phyloP scores from a whole-genome alignment of 2,888 invertebrate genomes.

The Cinara cedri region DNA sequence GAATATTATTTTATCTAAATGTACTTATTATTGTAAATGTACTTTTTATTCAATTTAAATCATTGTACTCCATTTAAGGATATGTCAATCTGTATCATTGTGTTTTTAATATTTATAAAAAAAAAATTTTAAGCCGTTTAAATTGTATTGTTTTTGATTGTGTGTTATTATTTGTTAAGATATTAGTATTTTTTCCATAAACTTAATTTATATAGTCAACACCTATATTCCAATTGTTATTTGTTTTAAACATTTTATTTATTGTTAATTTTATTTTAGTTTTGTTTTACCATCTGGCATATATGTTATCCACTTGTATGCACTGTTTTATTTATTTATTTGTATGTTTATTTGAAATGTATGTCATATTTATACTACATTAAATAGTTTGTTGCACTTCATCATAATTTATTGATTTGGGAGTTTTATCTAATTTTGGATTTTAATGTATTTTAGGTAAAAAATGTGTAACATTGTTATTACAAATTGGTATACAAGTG shows the following conservation, averaged over 20 bases:
- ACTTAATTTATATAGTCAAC: background rate
- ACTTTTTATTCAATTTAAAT: background rate
- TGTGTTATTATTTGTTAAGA: slow-evolving; percentile 28
- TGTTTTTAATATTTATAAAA: slow-evolving; percentile 16
- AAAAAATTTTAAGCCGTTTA: slow-evolving; percentile 2
- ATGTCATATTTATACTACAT: slow-evolving; percentile 17
- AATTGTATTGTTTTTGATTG: slow-evolving; percentile 26
- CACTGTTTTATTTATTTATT: slow-evolving; percentile 18
- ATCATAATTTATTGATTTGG: slow-evolving; percentile 1
- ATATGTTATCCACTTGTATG: slow-evolving; percentile 34
- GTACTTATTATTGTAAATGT: too few relatives aligned
- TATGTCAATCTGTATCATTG: background rate
- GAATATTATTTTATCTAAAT: background rate
- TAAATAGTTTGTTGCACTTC: slow-evolving; percentile 9
- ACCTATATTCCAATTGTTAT: slow-evolving; percentile 17
- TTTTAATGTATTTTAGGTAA: background rate
- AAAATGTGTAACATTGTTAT: background rate
- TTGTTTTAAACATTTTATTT: slow-evolving; percentile 41
- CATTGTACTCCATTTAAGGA: background rate
- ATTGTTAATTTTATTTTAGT: slow-evolving; percentile 41
- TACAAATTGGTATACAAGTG: slow-evolving; percentile 16
- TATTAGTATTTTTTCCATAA: background rate
- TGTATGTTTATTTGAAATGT: slow-evolving; percentile 21
- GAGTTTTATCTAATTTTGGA: background rate
- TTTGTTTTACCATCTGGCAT: slow-evolving; percentile 2